Evolutionary conservation across 1,140 invertebrate species (phyloP).

Genomic region (Drosophila micromelanica): DNA sequence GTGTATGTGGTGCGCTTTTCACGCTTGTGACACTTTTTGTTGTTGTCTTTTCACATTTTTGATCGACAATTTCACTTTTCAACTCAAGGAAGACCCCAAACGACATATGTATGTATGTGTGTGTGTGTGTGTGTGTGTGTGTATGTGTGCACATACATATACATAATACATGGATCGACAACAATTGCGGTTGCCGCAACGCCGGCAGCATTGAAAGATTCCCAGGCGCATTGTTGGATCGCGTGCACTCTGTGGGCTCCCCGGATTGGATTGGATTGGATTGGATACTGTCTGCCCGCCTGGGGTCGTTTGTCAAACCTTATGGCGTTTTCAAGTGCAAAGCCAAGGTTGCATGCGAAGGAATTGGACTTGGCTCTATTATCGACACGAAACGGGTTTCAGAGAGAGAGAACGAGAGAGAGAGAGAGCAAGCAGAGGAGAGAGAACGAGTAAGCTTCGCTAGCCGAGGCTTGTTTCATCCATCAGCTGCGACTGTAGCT

Average conservation of each 20-base stretch:
- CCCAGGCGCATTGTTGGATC: conserved; percentile 74
- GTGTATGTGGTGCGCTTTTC: conserved; percentile 32
- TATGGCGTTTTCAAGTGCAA: conserved; percentile 76
- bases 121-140: not conserved
- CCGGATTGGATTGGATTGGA: not conserved
- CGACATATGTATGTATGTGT: too few relatives aligned
- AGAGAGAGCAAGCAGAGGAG: not conserved
- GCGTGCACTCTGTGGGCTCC: conserved; percentile 51
- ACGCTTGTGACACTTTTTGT: conserved; percentile 64
- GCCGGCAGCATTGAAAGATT: conserved; percentile 41
- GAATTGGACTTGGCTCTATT: conserved; percentile 56
- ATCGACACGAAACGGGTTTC: conserved; percentile 71
- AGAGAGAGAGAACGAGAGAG: not conserved
- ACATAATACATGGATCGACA: conserved; percentile 37
- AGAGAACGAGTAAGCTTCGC: conserved; percentile 2
- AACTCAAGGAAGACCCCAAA: conserved; percentile 34
- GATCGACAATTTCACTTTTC: conserved; percentile 82
- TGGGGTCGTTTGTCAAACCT: conserved; percentile 65
- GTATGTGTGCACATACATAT: conserved; percentile 7
- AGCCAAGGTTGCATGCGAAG: conserved; percentile 68
- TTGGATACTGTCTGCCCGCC: conserved; percentile 8
- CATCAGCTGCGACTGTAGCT: conserved; percentile 25
- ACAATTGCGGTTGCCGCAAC: conserved; percentile 54
- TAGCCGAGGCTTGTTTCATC: not conserved
- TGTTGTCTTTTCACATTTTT: conserved; percentile 57